phyloP scores from a whole-genome alignment of 2,797 vertebrate genomes.

The Eulemur albifrons region DNA sequence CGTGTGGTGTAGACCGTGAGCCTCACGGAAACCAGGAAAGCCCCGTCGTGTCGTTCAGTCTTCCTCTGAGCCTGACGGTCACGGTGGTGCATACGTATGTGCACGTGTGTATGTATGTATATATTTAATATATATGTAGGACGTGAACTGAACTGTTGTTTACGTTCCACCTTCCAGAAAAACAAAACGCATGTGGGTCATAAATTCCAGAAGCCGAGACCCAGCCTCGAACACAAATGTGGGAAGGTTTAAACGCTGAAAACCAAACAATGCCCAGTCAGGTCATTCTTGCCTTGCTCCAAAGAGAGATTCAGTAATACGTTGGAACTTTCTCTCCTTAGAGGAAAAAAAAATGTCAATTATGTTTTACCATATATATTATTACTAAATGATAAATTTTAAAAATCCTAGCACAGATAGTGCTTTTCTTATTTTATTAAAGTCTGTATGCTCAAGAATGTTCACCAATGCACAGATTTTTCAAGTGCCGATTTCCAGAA shows the following conservation, averaged over 20 bases:
- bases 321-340: background rate
- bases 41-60: background rate
- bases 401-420: background rate
- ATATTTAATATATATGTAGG: accelerated
- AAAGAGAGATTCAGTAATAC: background rate
- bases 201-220: background rate
- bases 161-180: background rate
- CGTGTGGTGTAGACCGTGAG: background rate
- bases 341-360: background rate
- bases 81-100: no score
- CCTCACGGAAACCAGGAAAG: background rate
- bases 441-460: background rate
- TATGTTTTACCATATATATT: background rate
- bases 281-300: background rate
- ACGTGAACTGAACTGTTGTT: background rate
- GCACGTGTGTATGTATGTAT: no score
- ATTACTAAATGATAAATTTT: background rate
- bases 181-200: background rate
- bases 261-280: background rate
- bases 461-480: background rate
- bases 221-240: accelerated
- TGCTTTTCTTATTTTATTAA: background rate
- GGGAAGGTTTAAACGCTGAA: background rate
- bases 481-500: background rate
- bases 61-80: no score